A percentile compares a stretch with the other conserved stretches of the same genome.
Evolutionary conservation across 2,888 invertebrate genomes (phyloP).

Genomic region (Xestobium rufovillosum): DNA sequence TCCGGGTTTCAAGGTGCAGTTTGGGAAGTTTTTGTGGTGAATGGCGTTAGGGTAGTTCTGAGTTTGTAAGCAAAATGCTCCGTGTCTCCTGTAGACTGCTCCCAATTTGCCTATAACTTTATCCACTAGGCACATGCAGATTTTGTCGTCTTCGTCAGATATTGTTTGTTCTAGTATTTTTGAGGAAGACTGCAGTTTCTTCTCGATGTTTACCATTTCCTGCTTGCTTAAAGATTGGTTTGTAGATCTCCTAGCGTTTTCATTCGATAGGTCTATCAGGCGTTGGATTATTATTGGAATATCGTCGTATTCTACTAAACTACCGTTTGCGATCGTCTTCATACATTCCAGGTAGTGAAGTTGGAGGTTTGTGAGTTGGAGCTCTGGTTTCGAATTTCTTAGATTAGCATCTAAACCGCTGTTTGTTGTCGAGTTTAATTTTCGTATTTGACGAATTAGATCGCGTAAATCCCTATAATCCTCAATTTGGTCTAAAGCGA

Average conservation of each 20-base stretch:
- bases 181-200: not conserved
- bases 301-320: not conserved
- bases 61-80: constrained; percentile 78
- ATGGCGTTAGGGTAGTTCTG: constrained; percentile 87
- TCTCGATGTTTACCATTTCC: not conserved
- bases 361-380: constrained; percentile 11
- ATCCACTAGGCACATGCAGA: not conserved
- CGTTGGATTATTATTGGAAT: not conserved
- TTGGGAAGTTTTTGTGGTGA: constrained; percentile 70
- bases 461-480: constrained; percentile 21
- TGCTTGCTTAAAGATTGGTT: not conserved
- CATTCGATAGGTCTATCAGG: not conserved
- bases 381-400: not conserved
- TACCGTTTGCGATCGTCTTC: not conserved
- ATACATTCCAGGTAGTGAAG: constrained; percentile 15
- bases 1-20: constrained; percentile 60
- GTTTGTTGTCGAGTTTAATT: constrained; percentile 1
- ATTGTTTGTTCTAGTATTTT: not conserved
- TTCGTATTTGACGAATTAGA: constrained; percentile 18
- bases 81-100: constrained; percentile 62
- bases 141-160: constrained; percentile 8
- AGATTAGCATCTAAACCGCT: not conserved
- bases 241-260: not conserved
- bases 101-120: constrained; percentile 58
- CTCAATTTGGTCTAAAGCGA: constrained; percentile 15